phyloP scores from a whole-genome alignment of 2,113 vertebrate species.

The Bostrychus sinensis region DNA sequence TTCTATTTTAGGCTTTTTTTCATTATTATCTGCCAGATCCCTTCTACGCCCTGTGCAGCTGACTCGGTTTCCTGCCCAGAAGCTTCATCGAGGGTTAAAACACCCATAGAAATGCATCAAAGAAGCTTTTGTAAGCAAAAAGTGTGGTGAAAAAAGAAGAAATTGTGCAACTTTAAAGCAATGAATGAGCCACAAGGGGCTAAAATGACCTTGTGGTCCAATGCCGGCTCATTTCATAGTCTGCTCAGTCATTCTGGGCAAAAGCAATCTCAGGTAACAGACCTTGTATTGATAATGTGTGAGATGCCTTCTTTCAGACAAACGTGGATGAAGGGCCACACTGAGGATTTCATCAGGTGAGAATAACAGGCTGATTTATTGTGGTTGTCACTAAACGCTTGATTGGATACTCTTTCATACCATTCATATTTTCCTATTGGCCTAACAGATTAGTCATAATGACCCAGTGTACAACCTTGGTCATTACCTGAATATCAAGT shows the following conservation, averaged over 20 bases:
- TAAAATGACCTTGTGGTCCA: constrained; percentile 64
- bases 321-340: constrained; percentile 42
- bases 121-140: constrained; percentile 64
- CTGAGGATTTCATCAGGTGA: constrained; percentile 33
- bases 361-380: constrained; percentile 42
- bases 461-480: constrained; percentile 26
- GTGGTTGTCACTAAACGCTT: constrained; percentile 46
- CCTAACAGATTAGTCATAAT: constrained; percentile 30
- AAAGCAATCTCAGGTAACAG: constrained; percentile 82
- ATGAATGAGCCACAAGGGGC: constrained; percentile 59
- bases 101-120: constrained; percentile 70
- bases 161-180: constrained; percentile 67
- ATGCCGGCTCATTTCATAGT: constrained; percentile 72
- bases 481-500: constrained; percentile 51
- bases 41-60: constrained; percentile 17
- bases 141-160: constrained; percentile 37
- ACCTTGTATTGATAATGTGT: constrained; percentile 71
- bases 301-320: constrained; percentile 64
- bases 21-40: not conserved
- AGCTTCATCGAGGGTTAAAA: constrained; percentile 53
- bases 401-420: constrained; percentile 59
- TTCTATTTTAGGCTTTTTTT: not conserved
- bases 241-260: constrained; percentile 67
- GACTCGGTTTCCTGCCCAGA: constrained; percentile 34
- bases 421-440: constrained; percentile 35